Evolutionary conservation across 2,888 invertebrate species (phyloP).

Genomic region (Agriopis aurantiaria): DNA sequence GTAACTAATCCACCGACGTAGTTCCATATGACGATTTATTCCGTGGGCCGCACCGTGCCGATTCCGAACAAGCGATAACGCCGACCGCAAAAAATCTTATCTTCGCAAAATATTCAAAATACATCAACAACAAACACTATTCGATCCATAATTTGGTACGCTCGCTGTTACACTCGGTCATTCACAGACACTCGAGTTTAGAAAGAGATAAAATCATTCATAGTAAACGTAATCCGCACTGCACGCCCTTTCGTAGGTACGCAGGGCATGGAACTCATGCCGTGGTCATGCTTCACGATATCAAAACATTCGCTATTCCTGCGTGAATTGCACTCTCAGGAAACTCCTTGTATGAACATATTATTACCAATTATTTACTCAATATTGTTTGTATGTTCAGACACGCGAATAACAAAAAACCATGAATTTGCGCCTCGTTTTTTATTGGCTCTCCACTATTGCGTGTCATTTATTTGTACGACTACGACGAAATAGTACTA

Average conservation of each 20-base stretch:
- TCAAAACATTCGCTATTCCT: conserved; percentile 79
- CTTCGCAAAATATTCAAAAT: conserved; percentile 78
- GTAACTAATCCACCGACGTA: conserved; percentile 71
- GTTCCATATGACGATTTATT: conserved; percentile 70
- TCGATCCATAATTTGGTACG: conserved; percentile 84
- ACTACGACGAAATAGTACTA: conserved; percentile 77
- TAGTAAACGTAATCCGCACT: conserved; percentile 84
- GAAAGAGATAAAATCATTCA: conserved; percentile 87
- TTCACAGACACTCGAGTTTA: conserved; percentile 85
- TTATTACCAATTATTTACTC: conserved; percentile 63
- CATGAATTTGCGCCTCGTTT: conserved; percentile 82
- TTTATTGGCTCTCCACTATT: conserved; percentile 82
- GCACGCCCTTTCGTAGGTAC: conserved; percentile 84
- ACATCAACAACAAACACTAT: conserved; percentile 84
- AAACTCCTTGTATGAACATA: conserved; percentile 55
- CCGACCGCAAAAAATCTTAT: conserved; percentile 69
- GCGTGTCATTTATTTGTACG: conserved; percentile 85
- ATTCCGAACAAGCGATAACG: conserved; percentile 71
- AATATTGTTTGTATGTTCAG: conserved; percentile 67
- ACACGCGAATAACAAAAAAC: conserved; percentile 76
- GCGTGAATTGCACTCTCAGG: conserved; percentile 60
- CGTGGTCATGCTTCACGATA: conserved; percentile 78
- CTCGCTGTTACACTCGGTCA: conserved; percentile 85
- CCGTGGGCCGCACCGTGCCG: conserved; percentile 62
- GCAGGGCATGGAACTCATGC: conserved; percentile 87